phyloP scores from a whole-genome alignment of 2,888 invertebrate species.

The Scrobipalpa costella region DNA sequence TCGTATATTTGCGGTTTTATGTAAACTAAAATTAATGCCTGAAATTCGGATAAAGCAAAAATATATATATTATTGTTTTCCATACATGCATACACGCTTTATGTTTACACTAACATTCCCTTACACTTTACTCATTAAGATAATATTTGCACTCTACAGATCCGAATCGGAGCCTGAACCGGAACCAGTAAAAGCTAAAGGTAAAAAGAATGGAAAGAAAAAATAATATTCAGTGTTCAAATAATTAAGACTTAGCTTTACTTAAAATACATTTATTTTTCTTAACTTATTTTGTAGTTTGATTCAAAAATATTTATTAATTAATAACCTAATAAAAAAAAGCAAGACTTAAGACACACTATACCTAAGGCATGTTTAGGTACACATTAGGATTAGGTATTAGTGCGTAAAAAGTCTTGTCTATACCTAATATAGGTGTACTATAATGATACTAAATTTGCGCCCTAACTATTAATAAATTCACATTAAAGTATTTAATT shows the following conservation, averaged over 20 bases:
- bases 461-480: not conserved
- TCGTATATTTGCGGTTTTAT: too few relatives aligned
- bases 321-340: not conserved
- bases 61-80: too few relatives aligned
- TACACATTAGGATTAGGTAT: not conserved
- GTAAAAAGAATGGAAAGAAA: constrained; percentile 57
- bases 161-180: constrained; percentile 61
- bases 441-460: not conserved
- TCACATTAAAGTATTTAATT: not conserved
- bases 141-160: constrained; percentile 44
- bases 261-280: constrained; percentile 28
- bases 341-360: constrained; percentile 5
- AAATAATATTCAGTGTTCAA: constrained; percentile 35
- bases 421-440: constrained; percentile 29
- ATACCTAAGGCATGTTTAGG: not conserved
- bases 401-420: constrained; percentile 6
- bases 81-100: not conserved
- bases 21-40: too few relatives aligned
- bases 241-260: constrained; percentile 1
- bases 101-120: not conserved
- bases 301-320: not conserved
- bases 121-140: not conserved
- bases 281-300: constrained; percentile 3
- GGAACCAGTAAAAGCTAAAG: constrained; percentile 49
- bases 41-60: too few relatives aligned